phyloP scores from a whole-genome alignment of 2,797 vertebrate species.

The Lagocephalus sceleratus region DNA sequence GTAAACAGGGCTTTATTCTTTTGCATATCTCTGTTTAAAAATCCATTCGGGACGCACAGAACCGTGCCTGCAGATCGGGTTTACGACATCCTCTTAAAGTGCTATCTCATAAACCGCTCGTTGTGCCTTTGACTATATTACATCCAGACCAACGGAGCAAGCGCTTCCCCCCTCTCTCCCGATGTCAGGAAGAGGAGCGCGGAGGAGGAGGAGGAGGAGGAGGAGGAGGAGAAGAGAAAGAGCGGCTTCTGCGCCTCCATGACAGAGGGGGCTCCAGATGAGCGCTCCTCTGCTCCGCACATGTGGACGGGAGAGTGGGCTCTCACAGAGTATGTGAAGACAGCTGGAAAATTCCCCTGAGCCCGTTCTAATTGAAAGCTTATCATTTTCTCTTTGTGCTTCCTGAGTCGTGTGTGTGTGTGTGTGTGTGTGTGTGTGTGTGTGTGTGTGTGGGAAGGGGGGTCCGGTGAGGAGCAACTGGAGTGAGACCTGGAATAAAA shows the following conservation, averaged over 20 bases:
- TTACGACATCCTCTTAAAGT: constrained; percentile 47
- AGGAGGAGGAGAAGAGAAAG: constrained; percentile 34
- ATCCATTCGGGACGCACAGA: constrained; percentile 20
- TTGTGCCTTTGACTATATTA: constrained; percentile 44
- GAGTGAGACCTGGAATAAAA: constrained; percentile 56
- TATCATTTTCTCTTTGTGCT: constrained; percentile 74
- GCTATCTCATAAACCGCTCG: constrained; percentile 42
- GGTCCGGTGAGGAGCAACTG: constrained; percentile 9
- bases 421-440: constrained; percentile 28
- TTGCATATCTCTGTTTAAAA: constrained; percentile 29
- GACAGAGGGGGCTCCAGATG: constrained; percentile 64
- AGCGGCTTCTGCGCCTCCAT: constrained; percentile 38
- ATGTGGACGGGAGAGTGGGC: constrained; percentile 57
- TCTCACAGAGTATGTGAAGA: constrained; percentile 69
- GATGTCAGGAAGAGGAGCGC: constrained; percentile 37
- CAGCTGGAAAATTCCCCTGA: constrained; percentile 75
- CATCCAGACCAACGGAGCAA: constrained; percentile 51
- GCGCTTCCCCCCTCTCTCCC: constrained; percentile 36
- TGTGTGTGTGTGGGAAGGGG: constrained; percentile 32
- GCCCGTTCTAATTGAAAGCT: constrained; percentile 75
- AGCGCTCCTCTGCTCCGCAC: constrained; percentile 64
- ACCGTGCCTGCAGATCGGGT: constrained; percentile 18
- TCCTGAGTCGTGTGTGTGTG: constrained; percentile 55
- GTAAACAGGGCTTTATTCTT: constrained; percentile 29
- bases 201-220: constrained; percentile 28